These are phyloP conservation scores for Homarus americanus DNA, from an alignment of 1,140 invertebrate species.

Conservation along the genomic window DNA sequence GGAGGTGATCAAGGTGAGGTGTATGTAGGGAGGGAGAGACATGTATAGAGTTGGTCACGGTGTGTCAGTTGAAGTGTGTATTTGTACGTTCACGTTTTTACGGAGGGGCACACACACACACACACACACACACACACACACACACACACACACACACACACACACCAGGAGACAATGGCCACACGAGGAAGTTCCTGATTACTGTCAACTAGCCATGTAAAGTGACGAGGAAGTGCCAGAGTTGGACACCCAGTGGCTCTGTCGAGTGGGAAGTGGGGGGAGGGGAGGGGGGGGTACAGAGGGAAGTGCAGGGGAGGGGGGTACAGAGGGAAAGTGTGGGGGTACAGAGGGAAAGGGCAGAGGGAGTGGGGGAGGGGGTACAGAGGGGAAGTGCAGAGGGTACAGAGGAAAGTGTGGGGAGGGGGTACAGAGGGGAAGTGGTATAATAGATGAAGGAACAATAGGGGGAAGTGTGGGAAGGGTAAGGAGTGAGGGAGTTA, in stretches of 20 bases:
- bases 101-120: not conserved
- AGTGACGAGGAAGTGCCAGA: slow-evolving; percentile 57
- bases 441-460: not conserved
- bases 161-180: slow-evolving; percentile 65
- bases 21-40: too few relatives aligned
- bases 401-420: not conserved
- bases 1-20: too few relatives aligned
- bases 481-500: not conserved
- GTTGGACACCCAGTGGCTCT: slow-evolving; percentile 48
- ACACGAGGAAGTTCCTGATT: slow-evolving; percentile 66
- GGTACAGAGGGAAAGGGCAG: not conserved
- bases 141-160: slow-evolving; percentile 60
- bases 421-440: not conserved
- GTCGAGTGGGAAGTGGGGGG: slow-evolving; percentile 27
- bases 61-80: too few relatives aligned
- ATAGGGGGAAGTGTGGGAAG: not conserved
- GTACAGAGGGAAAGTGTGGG: not conserved
- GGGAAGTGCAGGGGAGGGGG: not conserved
- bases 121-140: slow-evolving; percentile 50
- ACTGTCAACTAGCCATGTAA: slow-evolving; percentile 67
- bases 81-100: too few relatives aligned
- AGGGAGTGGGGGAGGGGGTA: not conserved
- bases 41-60: too few relatives aligned
- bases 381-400: not conserved
- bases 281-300: not conserved